Evolutionary conservation across 2,888 invertebrate genomes (phyloP), one percentile per base, ranked within the genome.

Genomic region (Caenorhabditis japonica): DNA sequence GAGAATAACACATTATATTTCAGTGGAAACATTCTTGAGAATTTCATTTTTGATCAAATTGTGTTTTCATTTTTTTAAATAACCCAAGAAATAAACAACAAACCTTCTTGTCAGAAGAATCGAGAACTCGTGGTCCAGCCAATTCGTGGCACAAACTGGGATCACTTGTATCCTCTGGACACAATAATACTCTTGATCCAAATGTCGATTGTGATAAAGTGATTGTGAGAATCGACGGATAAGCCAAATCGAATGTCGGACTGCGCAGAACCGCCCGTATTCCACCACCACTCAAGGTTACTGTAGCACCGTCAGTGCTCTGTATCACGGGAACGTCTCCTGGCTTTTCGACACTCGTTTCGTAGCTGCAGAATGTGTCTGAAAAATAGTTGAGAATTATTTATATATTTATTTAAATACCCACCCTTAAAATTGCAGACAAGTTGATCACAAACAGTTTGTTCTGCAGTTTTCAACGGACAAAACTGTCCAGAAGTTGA

Each of bases 361-460:
- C 75, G 56, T 79, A 79, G 13, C 61, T 61, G 52, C 79, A 79
- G 19, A 76, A 27, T 4, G 69, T 55, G 19, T 71, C 78, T 79
- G 51, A 58, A 64, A 52, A 30, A 0, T 30, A n/a, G n/a, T n/a
- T n/a, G n/a, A 30, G 4, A 51, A 19, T 51, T 5, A 7, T 2
- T 12, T 25, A 1, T 12, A 2, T 46, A 8, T 10, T 46, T 46
- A 4, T 46, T 25, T 15, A 23, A 4, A 17, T 17, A 7, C 15
- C 0, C 17, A 76, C 76, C 69, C 70, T 75, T 53, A 64, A 85
- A 84, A 27, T 70, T 51, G 55, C 86, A 86, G 19, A 73, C 52
- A n/a, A 86, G 41, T 23, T 79, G 77, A 46, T 81, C 77, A 47
- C 86, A 86, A 2, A 83, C 75, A n/a, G 85, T 79, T 56, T 84